Base-by-base conservation (phyloP, 2,888 invertebrate species). In the Paralinhomoeus sp. region DNA sequence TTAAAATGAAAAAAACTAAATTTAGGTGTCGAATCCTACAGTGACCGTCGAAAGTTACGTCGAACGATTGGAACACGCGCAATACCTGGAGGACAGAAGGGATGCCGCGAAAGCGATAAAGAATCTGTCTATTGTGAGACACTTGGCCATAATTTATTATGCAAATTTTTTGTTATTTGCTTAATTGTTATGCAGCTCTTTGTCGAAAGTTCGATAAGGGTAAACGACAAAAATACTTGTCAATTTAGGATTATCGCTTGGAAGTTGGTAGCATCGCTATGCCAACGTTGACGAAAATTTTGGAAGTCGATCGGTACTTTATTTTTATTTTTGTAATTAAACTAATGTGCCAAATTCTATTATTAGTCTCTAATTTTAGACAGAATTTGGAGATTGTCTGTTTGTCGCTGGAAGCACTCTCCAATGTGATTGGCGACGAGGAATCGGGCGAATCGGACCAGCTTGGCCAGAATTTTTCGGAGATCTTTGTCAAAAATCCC, bases 71-170 rank as follows among this genome's bases (percentile, higher is more conserved):
- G 77, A 78, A 57, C 81, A 84, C 41, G 89, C 91, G 0, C 85
- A 85, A 0, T 67, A 93, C 37, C 67, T 93, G 33, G 89, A 91
- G 62, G 97, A 97, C 62, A 72, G 93, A 36, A 70, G 91, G 54
- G 91, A 93, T 75, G 91, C 93, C 1, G 84, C 93, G 56, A 73
- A 91, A 49, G 89, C 87, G 0, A 74, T 97, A 15, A 84, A 84
- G 63, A 82, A 69, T n/a, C 55, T 71, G 27, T 27, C 27, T 27
- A 5, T 27, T 27, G 27, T 27, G 27, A 27, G 27, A 9, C 27
- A 12, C 27, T 27, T n/a, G n/a, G n/a, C 37, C 37, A 43, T 20
- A 24, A 22, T 31, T 33, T 23, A 33, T 24, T 3, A 18, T 18
- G 18, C 13, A 42, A 1, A 18, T 21, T 47, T 21, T 20, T 22